Conservation (phyloP, 2,888 invertebrate genomes). For the Pristionchus entomophagus region DNA sequence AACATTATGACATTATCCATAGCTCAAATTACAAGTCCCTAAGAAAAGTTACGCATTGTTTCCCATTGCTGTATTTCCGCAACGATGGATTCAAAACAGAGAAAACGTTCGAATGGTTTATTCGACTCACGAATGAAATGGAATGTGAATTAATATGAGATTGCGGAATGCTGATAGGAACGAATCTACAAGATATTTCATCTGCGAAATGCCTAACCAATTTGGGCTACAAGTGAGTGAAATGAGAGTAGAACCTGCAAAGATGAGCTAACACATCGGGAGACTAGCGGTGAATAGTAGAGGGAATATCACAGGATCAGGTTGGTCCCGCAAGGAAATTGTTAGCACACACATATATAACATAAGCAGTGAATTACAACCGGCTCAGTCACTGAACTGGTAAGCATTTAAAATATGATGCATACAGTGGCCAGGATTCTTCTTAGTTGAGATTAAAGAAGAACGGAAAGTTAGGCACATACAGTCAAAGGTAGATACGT, state of each 20-base stretch:
- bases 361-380: background rate
- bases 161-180: background rate
- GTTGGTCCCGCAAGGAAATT: background rate
- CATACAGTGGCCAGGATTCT: no score
- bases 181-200: slow-evolving; percentile 13
- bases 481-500: no score
- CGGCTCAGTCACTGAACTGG: no score
- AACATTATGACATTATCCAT: no score
- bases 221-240: slow-evolving; percentile 4
- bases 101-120: no score
- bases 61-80: no score
- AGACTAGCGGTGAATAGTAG: slow-evolving; percentile 8
- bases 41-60: no score
- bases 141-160: slow-evolving; percentile 3
- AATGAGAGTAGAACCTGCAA: slow-evolving; percentile 1
- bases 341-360: background rate
- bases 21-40: no score
- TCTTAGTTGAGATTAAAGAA: no score
- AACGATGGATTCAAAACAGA: no score
- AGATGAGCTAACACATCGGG: slow-evolving; percentile 6
- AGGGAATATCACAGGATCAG: background rate
- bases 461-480: no score
- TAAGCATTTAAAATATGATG: no score
- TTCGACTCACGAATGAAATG: background rate
- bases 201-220: slow-evolving; percentile 3